phyloP scores from a whole-genome alignment of 2,888 invertebrate genomes.

The Hypselothyrea guttata region DNA sequence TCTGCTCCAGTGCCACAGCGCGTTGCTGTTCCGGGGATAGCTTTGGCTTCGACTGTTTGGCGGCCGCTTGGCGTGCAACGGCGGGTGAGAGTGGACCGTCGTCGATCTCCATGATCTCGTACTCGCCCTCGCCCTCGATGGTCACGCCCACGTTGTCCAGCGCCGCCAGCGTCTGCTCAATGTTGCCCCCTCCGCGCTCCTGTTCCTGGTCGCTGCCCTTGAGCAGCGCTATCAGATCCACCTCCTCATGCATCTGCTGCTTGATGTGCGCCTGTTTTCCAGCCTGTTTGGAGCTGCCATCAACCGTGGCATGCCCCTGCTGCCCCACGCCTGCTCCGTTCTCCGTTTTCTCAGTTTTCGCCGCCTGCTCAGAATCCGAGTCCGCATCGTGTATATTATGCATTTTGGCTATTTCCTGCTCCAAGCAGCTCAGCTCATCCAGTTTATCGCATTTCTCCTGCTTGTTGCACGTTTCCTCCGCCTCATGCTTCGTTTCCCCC shows the following conservation, averaged over 20 bases:
- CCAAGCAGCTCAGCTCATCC: slow-evolving; percentile 78
- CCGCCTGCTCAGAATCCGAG: slow-evolving; percentile 22
- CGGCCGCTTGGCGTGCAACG: slow-evolving; percentile 7
- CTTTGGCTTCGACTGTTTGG: slow-evolving; percentile 39
- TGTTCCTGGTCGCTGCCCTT: slow-evolving; percentile 84
- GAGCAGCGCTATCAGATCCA: slow-evolving; percentile 83
- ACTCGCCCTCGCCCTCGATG: slow-evolving; percentile 80
- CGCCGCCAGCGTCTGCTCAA: slow-evolving; percentile 53
- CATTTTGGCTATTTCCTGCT: slow-evolving; percentile 80
- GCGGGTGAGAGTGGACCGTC: slow-evolving; percentile 41
- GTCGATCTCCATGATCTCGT: slow-evolving; percentile 80
- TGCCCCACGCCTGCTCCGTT: too few species aligned
- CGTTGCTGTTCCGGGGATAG: slow-evolving; percentile 77
- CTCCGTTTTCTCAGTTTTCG: slow-evolving; percentile 12
- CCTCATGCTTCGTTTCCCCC: slow-evolving; percentile 30
- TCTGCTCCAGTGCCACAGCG: slow-evolving; percentile 80
- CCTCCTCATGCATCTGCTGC: slow-evolving; percentile 75
- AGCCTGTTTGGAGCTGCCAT: too few species aligned
- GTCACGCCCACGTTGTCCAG: slow-evolving; percentile 74
- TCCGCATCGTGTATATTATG: slow-evolving; percentile 61
- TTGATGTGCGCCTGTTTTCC: too few species aligned
- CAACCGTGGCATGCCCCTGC: too few species aligned
- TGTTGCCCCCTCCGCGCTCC: slow-evolving; percentile 28
- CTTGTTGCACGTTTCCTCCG: slow-evolving; percentile 15
- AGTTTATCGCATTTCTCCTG: slow-evolving; percentile 50